Evolutionary conservation across 2,113 vertebrate genomes (phyloP).

Genomic region (Gadus macrocephalus): DNA sequence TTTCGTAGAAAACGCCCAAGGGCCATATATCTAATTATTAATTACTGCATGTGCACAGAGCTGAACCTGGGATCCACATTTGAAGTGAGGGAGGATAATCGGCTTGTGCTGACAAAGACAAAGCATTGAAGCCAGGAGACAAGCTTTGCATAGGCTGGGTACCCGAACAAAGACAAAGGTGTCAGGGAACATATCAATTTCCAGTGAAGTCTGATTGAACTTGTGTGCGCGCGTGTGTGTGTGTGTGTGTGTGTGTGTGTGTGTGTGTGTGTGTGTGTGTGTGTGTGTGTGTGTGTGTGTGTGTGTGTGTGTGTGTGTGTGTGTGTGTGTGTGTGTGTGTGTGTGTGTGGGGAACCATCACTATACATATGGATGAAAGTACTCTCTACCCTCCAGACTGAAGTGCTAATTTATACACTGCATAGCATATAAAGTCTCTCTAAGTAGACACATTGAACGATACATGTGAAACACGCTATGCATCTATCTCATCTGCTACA

Average conservation of each 20-base stretch:
- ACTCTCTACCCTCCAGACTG: too few species aligned
- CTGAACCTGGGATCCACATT: background rate
- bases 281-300: background rate
- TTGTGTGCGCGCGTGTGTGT: background rate
- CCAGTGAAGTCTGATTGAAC: background rate
- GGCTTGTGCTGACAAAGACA: background rate
- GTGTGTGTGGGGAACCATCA: background rate
- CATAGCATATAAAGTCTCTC: too few species aligned
- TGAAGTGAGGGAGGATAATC: background rate
- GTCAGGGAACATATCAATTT: background rate
- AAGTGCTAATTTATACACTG: too few species aligned
- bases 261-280: conserved; percentile 1
- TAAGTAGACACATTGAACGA: too few species aligned
- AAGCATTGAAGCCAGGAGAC: background rate
- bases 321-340: conserved; percentile 2
- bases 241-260: background rate
- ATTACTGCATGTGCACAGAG: background rate
- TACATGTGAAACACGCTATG: too few species aligned
- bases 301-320: conserved; percentile 1
- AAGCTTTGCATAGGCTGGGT: background rate
- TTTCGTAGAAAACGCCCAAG: background rate
- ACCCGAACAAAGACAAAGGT: background rate
- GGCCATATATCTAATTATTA: background rate
- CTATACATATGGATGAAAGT: too few species aligned
- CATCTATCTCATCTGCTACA: too few species aligned